phyloP scores from a whole-genome alignment of 2,113 vertebrate species.

The Gadus macrocephalus region DNA sequence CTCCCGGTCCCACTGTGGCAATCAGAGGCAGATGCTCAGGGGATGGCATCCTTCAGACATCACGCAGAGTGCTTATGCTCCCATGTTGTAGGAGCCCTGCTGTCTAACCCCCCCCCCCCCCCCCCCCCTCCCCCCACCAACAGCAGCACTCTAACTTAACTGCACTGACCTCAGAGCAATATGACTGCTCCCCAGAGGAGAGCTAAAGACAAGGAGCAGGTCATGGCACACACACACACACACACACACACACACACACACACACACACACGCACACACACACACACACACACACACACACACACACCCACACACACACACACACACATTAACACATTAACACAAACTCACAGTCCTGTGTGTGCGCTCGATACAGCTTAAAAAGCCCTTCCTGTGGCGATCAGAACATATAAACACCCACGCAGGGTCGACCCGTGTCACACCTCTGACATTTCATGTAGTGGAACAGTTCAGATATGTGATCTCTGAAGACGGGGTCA shows the following conservation, averaged over 20 bases:
- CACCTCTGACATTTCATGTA: slow-evolving; percentile 9
- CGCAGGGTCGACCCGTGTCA: slow-evolving; percentile 54
- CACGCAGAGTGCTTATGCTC: slow-evolving; percentile 71
- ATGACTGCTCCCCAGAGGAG: slow-evolving; percentile 58
- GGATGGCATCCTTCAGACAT: slow-evolving; percentile 62
- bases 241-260: slow-evolving; percentile 29
- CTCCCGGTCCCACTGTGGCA: slow-evolving; percentile 74
- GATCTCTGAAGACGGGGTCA: slow-evolving; percentile 55
- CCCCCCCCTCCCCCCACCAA: slow-evolving; percentile 22
- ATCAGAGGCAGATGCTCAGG: slow-evolving; percentile 57
- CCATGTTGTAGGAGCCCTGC: slow-evolving; percentile 66
- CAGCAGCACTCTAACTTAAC: slow-evolving; percentile 68
- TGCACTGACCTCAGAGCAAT: slow-evolving; percentile 45
- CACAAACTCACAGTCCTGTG: slow-evolving; percentile 42
- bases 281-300: slow-evolving; percentile 56
- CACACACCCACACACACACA: too few species aligned
- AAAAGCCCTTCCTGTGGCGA: slow-evolving; percentile 63
- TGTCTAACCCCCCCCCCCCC: slow-evolving; percentile 64
- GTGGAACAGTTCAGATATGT: slow-evolving; percentile 27
- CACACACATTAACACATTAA: slow-evolving; percentile 54
- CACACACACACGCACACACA: slow-evolving; percentile 10
- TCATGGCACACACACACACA: slow-evolving; percentile 47
- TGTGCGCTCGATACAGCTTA: slow-evolving; percentile 42
- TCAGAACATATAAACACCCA: slow-evolving; percentile 58
- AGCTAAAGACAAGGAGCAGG: slow-evolving; percentile 42